These are phyloP conservation scores for Caenorhabditis elegans DNA, from an alignment of 1,140 invertebrate species.

Conservation along the genomic window DNA sequence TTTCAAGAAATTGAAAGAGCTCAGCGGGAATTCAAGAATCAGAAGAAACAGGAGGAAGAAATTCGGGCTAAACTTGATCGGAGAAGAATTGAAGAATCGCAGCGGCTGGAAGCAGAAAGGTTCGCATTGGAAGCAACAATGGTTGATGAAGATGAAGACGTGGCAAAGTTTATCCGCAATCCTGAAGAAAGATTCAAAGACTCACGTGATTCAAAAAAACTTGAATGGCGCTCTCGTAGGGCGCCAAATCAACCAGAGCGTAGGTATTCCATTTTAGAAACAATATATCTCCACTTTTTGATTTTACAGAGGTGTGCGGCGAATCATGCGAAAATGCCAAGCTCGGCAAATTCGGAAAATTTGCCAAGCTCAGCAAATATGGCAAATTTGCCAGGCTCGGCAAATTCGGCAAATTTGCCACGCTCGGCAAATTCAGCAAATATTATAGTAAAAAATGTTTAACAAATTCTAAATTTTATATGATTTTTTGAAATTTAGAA, in stretches of 20 bases:
- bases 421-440: too few species aligned
- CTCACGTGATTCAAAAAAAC: slow-evolving; percentile 25
- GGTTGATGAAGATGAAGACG: neutral
- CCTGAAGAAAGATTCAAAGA: neutral
- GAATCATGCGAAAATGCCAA: too few species aligned
- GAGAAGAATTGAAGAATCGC: neutral
- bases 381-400: too few species aligned
- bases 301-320: too few species aligned
- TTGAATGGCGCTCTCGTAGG: slow-evolving; percentile 21
- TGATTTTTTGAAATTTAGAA: too few species aligned
- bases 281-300: too few species aligned
- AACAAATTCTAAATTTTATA: too few species aligned
- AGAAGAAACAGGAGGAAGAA: neutral
- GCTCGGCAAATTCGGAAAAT: too few species aligned
- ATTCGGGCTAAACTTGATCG: neutral
- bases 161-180: neutral
- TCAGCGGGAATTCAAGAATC: neutral
- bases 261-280: too few species aligned
- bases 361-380: too few species aligned
- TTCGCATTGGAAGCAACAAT: neutral
- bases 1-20: neutral
- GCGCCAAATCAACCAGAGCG: neutral
- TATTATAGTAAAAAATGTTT: too few species aligned
- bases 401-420: too few species aligned
- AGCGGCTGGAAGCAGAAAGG: neutral